Conservation (phyloP, 1,140 invertebrate genomes). For the Papilio polytes region DNA sequence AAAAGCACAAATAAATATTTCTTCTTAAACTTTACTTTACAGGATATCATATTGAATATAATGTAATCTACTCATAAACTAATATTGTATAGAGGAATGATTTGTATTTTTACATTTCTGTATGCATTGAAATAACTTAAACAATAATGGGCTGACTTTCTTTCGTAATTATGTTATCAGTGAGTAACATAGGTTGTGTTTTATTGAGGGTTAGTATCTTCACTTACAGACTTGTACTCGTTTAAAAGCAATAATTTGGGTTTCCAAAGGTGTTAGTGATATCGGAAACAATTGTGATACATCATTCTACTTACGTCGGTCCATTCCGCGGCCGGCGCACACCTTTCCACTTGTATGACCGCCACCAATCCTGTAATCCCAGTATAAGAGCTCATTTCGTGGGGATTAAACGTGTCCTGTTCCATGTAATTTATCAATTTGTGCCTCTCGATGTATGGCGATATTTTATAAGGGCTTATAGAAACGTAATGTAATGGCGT, state of each 20-base stretch:
- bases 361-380: slow-evolving; percentile 58
- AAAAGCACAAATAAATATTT: too few species aligned
- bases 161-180: too few species aligned
- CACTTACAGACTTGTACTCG: background rate
- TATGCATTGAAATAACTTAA: too few species aligned
- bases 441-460: slow-evolving; percentile 46
- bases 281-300: slow-evolving; percentile 58
- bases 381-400: slow-evolving; percentile 66
- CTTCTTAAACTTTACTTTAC: too few species aligned
- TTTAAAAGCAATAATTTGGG: background rate
- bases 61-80: too few species aligned
- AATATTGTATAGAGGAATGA: too few species aligned
- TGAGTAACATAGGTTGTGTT: background rate
- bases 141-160: too few species aligned
- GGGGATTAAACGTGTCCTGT: slow-evolving; percentile 64
- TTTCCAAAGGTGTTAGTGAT: slow-evolving; percentile 3
- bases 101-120: too few species aligned
- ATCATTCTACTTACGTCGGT: slow-evolving; percentile 47
- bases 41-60: too few species aligned
- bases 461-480: slow-evolving; percentile 46
- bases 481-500: slow-evolving; percentile 41
- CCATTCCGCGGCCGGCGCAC: slow-evolving; percentile 35
- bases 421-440: slow-evolving; percentile 74
- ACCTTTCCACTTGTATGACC: slow-evolving; percentile 4
- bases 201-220: background rate